Evolutionary conservation across 2,797 vertebrate species (phyloP).

Genomic region (Sebastes wilsoni): DNA sequence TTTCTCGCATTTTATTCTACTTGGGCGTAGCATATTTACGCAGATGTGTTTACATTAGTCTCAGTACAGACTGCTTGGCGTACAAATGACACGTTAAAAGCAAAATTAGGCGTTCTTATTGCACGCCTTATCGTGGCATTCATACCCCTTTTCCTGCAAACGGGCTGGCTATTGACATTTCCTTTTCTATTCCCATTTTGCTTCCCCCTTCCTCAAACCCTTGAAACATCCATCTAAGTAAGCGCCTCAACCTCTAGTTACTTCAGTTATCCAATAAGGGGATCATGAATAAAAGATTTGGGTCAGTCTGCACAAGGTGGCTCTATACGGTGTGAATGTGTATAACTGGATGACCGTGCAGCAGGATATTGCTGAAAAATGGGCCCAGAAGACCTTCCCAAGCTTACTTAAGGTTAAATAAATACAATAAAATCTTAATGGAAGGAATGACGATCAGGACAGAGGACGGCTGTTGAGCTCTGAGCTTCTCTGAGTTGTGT

Average conservation of each 20-base stretch:
- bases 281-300: neutral
- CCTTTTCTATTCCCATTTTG: neutral
- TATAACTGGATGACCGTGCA: neutral
- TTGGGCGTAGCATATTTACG: no score
- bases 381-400: neutral
- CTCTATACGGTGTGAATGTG: neutral
- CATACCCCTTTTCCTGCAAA: no score
- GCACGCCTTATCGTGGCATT: no score
- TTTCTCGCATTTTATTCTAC: no score
- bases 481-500: neutral
- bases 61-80: no score
- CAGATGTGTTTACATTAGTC: no score
- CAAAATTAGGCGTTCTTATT: no score
- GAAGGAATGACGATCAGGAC: neutral
- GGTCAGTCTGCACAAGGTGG: neutral
- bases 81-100: no score
- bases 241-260: neutral
- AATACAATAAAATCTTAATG: constrained; percentile 23
- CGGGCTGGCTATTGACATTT: neutral
- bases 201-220: neutral
- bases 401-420: constrained; percentile 22
- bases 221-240: neutral
- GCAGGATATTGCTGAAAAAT: constrained; percentile 13
- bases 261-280: neutral
- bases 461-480: neutral